Conservation (phyloP, 1,140 invertebrate species). For the Drosophila novamexicana region DNA sequence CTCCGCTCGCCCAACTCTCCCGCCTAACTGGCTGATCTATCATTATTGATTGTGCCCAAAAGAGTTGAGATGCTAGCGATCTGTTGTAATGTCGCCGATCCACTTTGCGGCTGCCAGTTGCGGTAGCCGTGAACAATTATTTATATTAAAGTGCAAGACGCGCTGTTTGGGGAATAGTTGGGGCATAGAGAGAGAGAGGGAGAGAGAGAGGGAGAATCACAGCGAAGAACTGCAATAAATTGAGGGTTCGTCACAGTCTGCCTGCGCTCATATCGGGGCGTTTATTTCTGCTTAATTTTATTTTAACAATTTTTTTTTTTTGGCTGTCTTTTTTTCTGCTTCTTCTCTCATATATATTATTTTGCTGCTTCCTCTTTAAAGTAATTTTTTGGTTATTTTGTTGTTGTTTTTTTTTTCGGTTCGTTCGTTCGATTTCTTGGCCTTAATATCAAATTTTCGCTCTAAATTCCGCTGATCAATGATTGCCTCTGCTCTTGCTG, state of each 20-base stretch:
- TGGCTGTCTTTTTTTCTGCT: conserved; percentile 15
- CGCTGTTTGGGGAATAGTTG: conserved; percentile 14
- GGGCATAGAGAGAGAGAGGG: not conserved
- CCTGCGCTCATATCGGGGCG: conserved; percentile 53
- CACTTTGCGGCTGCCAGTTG: conserved; percentile 45
- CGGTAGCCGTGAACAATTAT: conserved; percentile 67
- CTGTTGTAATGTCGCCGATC: conserved; percentile 28
- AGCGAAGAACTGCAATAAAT: conserved; percentile 6
- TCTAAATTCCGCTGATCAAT: conserved; percentile 82
- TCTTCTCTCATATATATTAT: conserved; percentile 4
- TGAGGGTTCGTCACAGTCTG: conserved; percentile 29
- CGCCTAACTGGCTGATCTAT: conserved; percentile 55
- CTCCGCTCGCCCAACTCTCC: not conserved
- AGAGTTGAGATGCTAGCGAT: conserved; percentile 39
- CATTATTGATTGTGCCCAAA: conserved; percentile 79
- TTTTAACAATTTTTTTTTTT: conserved; percentile 68
- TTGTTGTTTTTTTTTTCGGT: not conserved
- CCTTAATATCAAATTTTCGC: conserved; percentile 82
- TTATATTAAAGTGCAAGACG: conserved; percentile 63
- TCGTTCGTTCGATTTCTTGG: conserved; percentile 47
- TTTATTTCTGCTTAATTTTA: conserved; percentile 80
- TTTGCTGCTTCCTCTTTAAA: conserved; percentile 47
- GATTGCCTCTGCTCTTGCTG: conserved; percentile 63
- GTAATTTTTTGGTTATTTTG: conserved; percentile 53
- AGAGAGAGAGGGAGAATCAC: conserved; percentile 1